Base-by-base conservation (phyloP, 2,888 invertebrate genomes). In the Andrena bicolor region DNA sequence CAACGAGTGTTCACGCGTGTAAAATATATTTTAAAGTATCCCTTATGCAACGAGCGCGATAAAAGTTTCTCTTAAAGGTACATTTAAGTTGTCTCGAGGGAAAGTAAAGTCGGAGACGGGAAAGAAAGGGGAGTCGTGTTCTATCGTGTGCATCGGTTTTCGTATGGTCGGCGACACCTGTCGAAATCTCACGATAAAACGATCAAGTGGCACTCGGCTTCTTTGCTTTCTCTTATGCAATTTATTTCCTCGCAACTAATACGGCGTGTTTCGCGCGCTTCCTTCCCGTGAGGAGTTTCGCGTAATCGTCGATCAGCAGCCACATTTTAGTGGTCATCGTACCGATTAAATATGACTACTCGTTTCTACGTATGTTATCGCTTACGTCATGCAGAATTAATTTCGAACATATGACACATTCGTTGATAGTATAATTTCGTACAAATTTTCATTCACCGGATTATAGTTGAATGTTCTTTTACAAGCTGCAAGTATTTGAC, bases 211-310 rank as follows among this genome's bases (percentile, higher is more conserved):
- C 26, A 56, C 51, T 49, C 51, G 26, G 10, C 49, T n/a, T 8
- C 20, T n/a, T 41, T 63, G 71, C 71, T 75, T 76, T 77, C 75
- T 41, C 75, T 82, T 76, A 69, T 26, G 53, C 53, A 82, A 83
- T 66, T 41, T 64, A 69, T 75, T 56, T 65, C 64, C 8, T 61
- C 64, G 32, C 35, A 70, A 8, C 32, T 68, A 78, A 77, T 78
- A 72, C 71, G 16, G 26, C 64, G 28, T 58, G 68, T 53, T 53
- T 60, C 16, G 56, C 35, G 28, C 28, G 58, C 51, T 75, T 69
- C 60, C 71, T 82, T 78, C 69, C 73, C 69, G 30, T 8, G 51
- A 75, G 51, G 64, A 65, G 72, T 70, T 68, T 68, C 82, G 64
- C 75, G 72, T 78, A 82, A 83, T 78, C 82, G 41, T 8, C 20